Conservation (phyloP, 1,140 invertebrate genomes). For the Melitaea cinxia region DNA sequence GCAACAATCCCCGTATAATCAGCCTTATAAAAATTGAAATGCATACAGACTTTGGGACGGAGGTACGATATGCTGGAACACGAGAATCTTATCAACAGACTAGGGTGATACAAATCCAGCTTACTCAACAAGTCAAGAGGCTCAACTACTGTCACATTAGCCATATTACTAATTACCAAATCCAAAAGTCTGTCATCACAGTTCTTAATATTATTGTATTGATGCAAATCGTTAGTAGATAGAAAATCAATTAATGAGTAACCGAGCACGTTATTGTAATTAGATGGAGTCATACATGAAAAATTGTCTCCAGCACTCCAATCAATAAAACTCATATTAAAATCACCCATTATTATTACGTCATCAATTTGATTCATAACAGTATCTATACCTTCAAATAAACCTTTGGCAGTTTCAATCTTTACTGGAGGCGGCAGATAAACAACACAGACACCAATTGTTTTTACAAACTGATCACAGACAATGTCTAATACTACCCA, state of each 20-base stretch:
- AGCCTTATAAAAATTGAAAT: no score
- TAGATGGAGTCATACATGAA: constrained; percentile 8
- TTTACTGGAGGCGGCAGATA: constrained; percentile 5
- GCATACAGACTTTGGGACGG: constrained; percentile 4
- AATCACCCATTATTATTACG: constrained; percentile 27
- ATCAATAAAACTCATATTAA: constrained; percentile 23
- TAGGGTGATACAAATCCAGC: constrained; percentile 16
- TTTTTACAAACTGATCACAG: not conserved
- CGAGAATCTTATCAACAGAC: constrained; percentile 6
- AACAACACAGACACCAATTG: not conserved
- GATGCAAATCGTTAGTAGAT: constrained; percentile 4
- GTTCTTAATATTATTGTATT: constrained; percentile 13
- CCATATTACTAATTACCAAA: constrained; percentile 16
- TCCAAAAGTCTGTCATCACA: constrained; percentile 19
- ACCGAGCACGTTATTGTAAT: constrained; percentile 16
- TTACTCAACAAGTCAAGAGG: constrained; percentile 18
- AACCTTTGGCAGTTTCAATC: not conserved
- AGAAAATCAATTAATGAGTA: constrained; percentile 26
- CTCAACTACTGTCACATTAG: not conserved
- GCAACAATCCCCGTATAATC: no score
- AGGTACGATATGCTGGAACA: not conserved
- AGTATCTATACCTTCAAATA: not conserved
- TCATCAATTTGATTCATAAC: constrained; percentile 10
- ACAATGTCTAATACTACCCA: constrained; percentile 13
- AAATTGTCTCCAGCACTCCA: constrained; percentile 8